Evolutionary conservation across 1,140 invertebrate genomes (phyloP), one percentile per base, ranked within the genome.

Genomic region (Lucilia cuprina): DNA sequence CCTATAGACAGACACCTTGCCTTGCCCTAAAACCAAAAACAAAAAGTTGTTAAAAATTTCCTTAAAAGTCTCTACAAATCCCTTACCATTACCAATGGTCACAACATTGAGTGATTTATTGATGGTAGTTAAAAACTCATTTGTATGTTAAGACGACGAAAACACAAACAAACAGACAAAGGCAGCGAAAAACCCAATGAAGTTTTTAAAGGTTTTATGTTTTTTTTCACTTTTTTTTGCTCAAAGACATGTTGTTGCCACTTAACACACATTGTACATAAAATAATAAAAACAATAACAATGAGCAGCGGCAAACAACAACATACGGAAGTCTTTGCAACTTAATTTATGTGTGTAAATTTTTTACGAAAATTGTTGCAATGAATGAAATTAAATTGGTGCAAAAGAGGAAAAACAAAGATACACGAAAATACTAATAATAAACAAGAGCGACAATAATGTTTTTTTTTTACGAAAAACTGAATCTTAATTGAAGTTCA

Each of bases 281-380:
- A 55, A 8, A 55, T 55, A 8, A 55, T 55, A 55, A 55, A 55
- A 12, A 17, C 17, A n/a, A 17, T 0, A 55, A 5, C 12, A n/a
- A n/a, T 55, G 17, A 55, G 19, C 65, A 30, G 25, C 25, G 3
- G n/a, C n/a, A 30, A 30, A 3, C 25, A 30, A 30, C 25, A 70
- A 70, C 65, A 70, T 70, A 70, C 65, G 65, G 65, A 70, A 70
- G 65, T 70, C 19, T 19, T 70, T 70, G 65, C 65, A 19, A 70
- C 65, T 70, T 70, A 70, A 70, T 70, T 70, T 70, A 70, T 70
- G 65, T 70, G 19, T 12, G 65, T 7, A 21, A 41, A 41, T 41
- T 70, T 19, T 21, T 7, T 5, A 70, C 10, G 65, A 25, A 70
- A 70, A 70, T 21, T 19, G n/a, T 9, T 21, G 17, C 50, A 55